A percentile compares a stretch with the other conserved stretches of the same genome.
Evolutionary conservation across 1,140 invertebrate genomes (phyloP).

Genomic region (Meloidogyne exigua): DNA sequence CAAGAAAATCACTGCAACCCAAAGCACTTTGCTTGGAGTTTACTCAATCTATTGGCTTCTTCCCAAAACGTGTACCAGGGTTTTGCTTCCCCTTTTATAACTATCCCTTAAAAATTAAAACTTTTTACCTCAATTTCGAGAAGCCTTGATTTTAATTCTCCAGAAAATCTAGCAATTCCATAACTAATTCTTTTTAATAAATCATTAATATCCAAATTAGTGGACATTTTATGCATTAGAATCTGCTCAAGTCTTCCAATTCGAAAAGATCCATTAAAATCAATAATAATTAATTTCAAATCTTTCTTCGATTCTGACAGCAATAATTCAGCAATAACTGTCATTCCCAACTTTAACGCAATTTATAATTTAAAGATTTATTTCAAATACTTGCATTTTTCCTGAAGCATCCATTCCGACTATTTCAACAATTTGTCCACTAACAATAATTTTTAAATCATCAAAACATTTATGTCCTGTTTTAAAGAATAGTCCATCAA

Average conservation of each 20-base stretch:
- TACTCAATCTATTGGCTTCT: too few relatives aligned
- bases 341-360: conserved; percentile 12
- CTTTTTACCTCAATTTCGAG: neutral
- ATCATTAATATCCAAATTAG: conserved; percentile 2
- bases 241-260: conserved; percentile 15
- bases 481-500: neutral
- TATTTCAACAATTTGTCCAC: conserved; percentile 17
- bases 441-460: neutral
- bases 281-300: neutral
- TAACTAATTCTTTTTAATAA: conserved; percentile 2
- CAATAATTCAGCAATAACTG: conserved; percentile 24
- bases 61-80: too few relatives aligned
- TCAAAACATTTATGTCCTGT: conserved; percentile 14
- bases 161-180: neutral
- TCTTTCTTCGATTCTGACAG: conserved; percentile 5
- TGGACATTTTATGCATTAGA: conserved; percentile 9
- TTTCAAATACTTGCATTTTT: conserved; percentile 25
- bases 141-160: neutral
- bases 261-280: conserved; percentile 21
- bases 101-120: too few relatives aligned
- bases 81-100: too few relatives aligned
- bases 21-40: too few relatives aligned
- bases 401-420: conserved; percentile 12
- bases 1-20: too few relatives aligned
- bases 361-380: neutral